Evolutionary conservation across 2,113 vertebrate species (phyloP).

Genomic region (Colius striatus): DNA sequence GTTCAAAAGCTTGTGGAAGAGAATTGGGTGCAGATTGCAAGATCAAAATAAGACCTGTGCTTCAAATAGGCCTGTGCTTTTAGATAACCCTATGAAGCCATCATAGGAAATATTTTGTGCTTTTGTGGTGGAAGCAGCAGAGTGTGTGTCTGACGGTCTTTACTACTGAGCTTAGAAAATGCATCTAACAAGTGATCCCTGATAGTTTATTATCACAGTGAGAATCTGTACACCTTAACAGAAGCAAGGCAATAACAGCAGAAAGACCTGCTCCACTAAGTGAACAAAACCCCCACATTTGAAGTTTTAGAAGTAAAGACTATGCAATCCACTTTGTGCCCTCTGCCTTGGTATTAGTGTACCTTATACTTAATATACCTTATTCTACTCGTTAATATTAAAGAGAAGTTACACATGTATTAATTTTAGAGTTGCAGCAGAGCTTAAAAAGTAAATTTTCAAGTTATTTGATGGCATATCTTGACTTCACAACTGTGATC

Average conservation of each 20-base stretch:
- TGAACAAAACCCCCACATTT: neutral
- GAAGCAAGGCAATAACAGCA: neutral
- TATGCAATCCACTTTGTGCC: rapidly evolving
- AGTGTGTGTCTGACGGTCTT: neutral
- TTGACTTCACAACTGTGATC: neutral
- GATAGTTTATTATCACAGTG: neutral
- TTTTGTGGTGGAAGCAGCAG: neutral
- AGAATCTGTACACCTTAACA: neutral
- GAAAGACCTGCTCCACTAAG: neutral
- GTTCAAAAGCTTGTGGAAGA: neutral
- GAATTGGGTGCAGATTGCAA: rapidly evolving
- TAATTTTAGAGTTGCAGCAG: neutral
- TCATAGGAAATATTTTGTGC: neutral
- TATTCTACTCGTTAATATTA: neutral
- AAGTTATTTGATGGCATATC: neutral
- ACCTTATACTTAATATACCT: neutral
- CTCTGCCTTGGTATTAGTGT: neutral
- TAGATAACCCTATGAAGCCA: rapidly evolving
- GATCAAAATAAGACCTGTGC: neutral
- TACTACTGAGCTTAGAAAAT: neutral
- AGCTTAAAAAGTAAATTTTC: neutral
- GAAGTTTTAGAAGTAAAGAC: neutral
- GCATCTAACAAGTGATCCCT: neutral
- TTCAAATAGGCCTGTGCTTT: neutral
- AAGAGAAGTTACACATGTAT: neutral